Evolutionary conservation across 37 sponge, comb jelly and placozoan genomes (phyloP), one percentile per base, ranked within the genome.

Genomic region (Petrosia ficiformis): DNA sequence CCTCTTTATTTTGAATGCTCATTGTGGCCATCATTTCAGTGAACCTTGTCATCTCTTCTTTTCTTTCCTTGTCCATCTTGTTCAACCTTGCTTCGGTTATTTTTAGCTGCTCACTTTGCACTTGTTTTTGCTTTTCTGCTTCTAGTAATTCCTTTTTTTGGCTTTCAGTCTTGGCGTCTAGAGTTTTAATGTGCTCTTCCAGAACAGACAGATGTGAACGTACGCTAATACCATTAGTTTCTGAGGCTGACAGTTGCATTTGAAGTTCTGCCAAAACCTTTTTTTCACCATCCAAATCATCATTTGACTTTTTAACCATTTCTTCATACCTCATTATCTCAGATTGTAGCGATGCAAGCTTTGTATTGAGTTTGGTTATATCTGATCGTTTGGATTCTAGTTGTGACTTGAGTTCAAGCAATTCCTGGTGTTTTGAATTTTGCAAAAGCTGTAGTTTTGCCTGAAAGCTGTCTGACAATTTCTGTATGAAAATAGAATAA

Each of bases 131-230:
- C 56, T 77, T 48, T 33, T 42, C 65, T 31, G 67, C 54, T 10
- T 26, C 52, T 24, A n/a, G 78, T 21, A 80, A 21, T 42, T 80
- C 28, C 31, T 42, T 33, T 24, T 59, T 71, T 16, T 59, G 36
- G 6, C 8, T 36, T 3, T 44, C 40, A 0, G 28, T 22, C 40
- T 59, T 39, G 24, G 25, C 42, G 0, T 40, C 68, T 28, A 78
- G 70, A 5, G 28, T 68, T 0, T 19, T 21, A 48, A 35, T 21
- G 31, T 21, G 19, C 60, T 78, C 68, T 57, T 31, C 28, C 38
- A 59, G 70, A 34, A 19, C 14, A 19, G 54, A 48, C 14, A 48
- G 8, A 14, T 48, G 54, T 19, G 54, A 24, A 14, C 69, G 65
- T 24, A 21, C n/a, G 21, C 5, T 54, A 16, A 1, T 44, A 66